These are phyloP conservation scores for Amphiura filiformis DNA, from an alignment of 35 echinoderm and acorn worm species.

Conservation along the genomic window DNA sequence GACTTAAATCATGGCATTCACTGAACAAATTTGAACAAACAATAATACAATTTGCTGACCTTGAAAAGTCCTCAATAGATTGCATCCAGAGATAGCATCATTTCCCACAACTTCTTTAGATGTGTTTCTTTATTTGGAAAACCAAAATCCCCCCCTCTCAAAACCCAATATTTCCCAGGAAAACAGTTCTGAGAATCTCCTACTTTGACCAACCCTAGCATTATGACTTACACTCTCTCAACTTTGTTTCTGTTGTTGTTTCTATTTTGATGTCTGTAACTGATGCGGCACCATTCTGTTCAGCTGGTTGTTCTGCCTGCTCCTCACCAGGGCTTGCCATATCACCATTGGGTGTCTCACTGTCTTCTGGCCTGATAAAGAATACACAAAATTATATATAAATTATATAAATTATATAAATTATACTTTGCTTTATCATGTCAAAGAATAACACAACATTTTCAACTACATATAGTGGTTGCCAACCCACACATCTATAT, in stretches of 20 bases:
- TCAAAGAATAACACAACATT: constrained; percentile 8
- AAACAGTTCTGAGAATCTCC: neutral
- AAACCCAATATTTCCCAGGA: neutral
- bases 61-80: too few species aligned
- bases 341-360: neutral
- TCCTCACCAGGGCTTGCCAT: neutral
- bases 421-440: too few species aligned
- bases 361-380: neutral
- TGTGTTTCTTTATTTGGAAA: too few species aligned
- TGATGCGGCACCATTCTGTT: neutral
- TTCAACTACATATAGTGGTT: neutral
- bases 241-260: neutral
- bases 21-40: too few species aligned
- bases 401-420: too few species aligned
- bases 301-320: neutral
- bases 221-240: too few species aligned
- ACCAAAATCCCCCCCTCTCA: too few species aligned
- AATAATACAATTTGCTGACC: too few species aligned
- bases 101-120: too few species aligned
- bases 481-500: too few species aligned
- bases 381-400: constrained; percentile 1
- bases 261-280: neutral
- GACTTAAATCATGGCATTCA: too few species aligned
- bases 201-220: neutral
- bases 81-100: too few species aligned